Evolutionary conservation across 2,113 vertebrate species (phyloP), one percentile per base, ranked within the genome.

Genomic region (Periophthalmodon schlosseri): DNA sequence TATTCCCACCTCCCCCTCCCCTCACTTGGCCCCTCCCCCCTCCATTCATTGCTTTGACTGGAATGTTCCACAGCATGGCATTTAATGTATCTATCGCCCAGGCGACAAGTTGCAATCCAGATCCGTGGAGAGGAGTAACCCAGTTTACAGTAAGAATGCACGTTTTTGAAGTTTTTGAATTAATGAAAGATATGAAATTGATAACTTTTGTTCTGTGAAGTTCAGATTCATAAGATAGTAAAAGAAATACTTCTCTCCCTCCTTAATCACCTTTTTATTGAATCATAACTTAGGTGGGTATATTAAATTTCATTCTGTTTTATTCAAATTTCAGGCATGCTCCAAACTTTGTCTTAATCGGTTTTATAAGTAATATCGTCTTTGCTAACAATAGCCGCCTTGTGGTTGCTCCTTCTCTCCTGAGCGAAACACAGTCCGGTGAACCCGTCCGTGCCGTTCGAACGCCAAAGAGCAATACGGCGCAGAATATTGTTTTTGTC

Each of bases 401-500:
- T 84, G 76, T 82, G 84, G 80, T 83, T 16, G 56, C 20, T 84
- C 73, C 68, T 80, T 70, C 77, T 84, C 77, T 72, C 6, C 0
- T 77, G 70, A 56, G 76, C 61, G 34, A 60, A 23, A 68, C 76
- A 64, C 61, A 78, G 80, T 81, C 77, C 77, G 77, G 65, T 44
- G 60, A 75, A 56, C 28, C 54, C 74, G 76, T 77, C 72, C 36
- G 44, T 72, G 80, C 77, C 75, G 77, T 77, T 78, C 78, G 76
- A 75, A n/a, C n/a, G 34, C 63, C 16, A 66, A 12, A 63, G 20
- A 34, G 66, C 72, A 83, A 80, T 80, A 82, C 76, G 85, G 6
- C 80, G 66, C 64, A 75, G 66, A 77, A 76, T 80, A 84, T 76
- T 81, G 63, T 83, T 77, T 81, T 77, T 57, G 63, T 77, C 50